Conservation (phyloP, 1,140 invertebrate genomes). For the Papilio polyxenes region DNA sequence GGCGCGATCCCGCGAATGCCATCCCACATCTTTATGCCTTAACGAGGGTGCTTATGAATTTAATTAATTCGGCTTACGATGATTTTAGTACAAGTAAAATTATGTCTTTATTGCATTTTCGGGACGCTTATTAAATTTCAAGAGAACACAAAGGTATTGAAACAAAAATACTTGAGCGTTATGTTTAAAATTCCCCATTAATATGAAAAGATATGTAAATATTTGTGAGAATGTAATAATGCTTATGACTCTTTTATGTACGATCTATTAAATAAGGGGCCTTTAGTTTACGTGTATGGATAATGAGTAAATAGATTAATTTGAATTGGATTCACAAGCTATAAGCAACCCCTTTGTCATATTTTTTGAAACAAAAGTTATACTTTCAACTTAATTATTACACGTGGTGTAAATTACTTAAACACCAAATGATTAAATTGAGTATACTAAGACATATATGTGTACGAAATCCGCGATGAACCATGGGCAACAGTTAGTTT, state of each 20-base stretch:
- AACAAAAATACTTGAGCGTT: neutral
- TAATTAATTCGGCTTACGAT: slow-evolving; percentile 65
- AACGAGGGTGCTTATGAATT: slow-evolving; percentile 73
- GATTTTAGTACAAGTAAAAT: slow-evolving; percentile 61
- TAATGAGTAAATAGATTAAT: too few relatives aligned
- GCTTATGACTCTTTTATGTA: neutral
- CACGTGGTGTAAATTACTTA: too few relatives aligned
- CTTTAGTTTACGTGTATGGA: too few relatives aligned
- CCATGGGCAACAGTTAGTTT: too few relatives aligned
- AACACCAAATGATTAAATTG: too few relatives aligned
- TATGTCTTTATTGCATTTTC: slow-evolving; percentile 56
- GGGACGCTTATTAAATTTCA: slow-evolving; percentile 42
- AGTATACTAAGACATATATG: too few relatives aligned
- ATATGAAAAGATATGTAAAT: neutral
- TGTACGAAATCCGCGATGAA: too few relatives aligned
- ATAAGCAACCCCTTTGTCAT: too few relatives aligned
- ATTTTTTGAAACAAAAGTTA: too few relatives aligned
- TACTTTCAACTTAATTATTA: too few relatives aligned
- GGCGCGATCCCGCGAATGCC: slow-evolving; percentile 50
- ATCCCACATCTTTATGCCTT: slow-evolving; percentile 57
- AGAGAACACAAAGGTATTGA: slow-evolving; percentile 32
- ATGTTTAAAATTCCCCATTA: neutral
- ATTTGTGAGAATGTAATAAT: neutral
- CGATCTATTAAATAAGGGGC: neutral
- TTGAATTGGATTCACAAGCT: too few relatives aligned